Base-by-base conservation (phyloP, 2,888 invertebrate genomes). In the Pandemis heparana region DNA sequence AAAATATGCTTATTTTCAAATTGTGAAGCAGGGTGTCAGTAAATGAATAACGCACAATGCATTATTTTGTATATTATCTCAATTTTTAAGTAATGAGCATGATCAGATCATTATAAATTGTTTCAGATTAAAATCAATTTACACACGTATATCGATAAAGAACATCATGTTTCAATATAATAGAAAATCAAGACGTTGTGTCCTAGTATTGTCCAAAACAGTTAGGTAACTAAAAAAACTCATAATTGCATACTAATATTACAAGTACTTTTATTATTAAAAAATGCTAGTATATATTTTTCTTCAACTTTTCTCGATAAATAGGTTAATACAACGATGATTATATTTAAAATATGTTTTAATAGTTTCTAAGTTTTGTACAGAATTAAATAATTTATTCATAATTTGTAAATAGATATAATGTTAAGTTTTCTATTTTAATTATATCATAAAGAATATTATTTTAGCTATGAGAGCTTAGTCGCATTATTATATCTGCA, bases 21-120 rank as follows among this genome's bases (percentile, higher is more conserved):
- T 77, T 79, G 82, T 78, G 74, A 89, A 84, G 89, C 90, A 92
- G 91, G 90, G 91, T 90, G 87, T 84, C 79, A 81, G 76, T 81
- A 77, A 77, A 83, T 84, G 81, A 76, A 82, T 83, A 85, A 88
- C 92, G 92, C 92, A 92, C 92, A 92, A 82, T 77, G 80, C 83
- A 84, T 83, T 79, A 79, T 75, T 77, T 75, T 63, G n/a, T 66
- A 77, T 74, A 78, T 77, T 80, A 81, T 77, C 77, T 77, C 77
- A 72, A 77, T 78, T 82, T 82, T 84, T 83, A 62, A 71, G 56
- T 53, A 76, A 67, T 70, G 62, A 64, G 78, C 67, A 16, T 23
- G 18, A 18, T 12, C 1, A 39, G 18, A 12, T 12, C 1, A 39
- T 39, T 14, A 9, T 38, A 14, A 23, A 51, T 16, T 65, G 38